Evolutionary conservation across 2,113 vertebrate genomes (phyloP).

Genomic region (Tupaia tana): DNA sequence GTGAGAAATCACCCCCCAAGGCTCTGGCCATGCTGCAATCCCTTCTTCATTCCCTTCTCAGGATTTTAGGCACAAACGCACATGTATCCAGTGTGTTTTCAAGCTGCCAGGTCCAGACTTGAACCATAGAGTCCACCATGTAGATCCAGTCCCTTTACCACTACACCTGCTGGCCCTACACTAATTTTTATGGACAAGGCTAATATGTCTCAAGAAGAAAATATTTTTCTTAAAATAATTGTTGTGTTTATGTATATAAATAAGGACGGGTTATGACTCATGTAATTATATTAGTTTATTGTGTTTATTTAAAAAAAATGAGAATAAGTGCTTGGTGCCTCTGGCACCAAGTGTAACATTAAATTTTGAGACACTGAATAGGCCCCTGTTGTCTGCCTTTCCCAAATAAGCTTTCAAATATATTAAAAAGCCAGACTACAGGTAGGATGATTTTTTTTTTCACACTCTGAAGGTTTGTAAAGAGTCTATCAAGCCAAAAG

Average conservation of each 20-base stretch:
- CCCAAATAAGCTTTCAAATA: slow-evolving; percentile 16
- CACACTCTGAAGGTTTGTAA: neutral
- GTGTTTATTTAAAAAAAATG: slow-evolving; percentile 33
- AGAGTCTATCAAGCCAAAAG: neutral
- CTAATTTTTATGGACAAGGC: neutral
- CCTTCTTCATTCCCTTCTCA: too few relatives aligned
- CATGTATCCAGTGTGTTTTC: too few relatives aligned
- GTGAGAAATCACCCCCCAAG: too few relatives aligned
- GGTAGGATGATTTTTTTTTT: slow-evolving; percentile 6
- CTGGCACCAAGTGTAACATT: neutral
- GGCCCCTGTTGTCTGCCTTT: slow-evolving; percentile 8
- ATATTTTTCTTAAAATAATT: neutral
- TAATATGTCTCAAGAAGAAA: slow-evolving; percentile 35
- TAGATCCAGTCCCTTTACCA: too few relatives aligned
- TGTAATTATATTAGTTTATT: slow-evolving; percentile 30
- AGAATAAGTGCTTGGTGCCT: slow-evolving; percentile 10
- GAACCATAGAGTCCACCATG: too few relatives aligned
- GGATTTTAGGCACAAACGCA: too few relatives aligned
- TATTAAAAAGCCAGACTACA: slow-evolving; percentile 28
- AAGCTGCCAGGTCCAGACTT: too few relatives aligned
- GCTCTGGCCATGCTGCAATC: too few relatives aligned
- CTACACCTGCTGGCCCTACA: too few relatives aligned
- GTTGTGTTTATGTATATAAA: neutral
- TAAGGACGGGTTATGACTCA: neutral
- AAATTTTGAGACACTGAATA: slow-evolving; percentile 38